Percentiles rank a stretch among this genome's conserved stretches.
phyloP scores from a whole-genome alignment of 2,113 vertebrate genomes.

The Cnemophilus loriae region DNA sequence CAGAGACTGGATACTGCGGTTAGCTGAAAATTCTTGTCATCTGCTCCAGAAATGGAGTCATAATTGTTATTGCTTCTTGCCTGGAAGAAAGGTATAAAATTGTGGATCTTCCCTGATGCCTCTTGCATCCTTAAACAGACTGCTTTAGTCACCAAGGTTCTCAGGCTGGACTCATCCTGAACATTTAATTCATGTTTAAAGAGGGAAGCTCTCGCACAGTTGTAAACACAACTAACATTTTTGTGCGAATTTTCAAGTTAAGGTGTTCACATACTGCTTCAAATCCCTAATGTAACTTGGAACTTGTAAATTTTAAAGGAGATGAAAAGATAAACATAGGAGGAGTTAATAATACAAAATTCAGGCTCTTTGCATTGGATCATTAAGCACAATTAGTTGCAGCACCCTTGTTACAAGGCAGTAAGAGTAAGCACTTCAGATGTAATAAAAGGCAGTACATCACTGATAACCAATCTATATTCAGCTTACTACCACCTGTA shows the following conservation, averaged over 20 bases:
- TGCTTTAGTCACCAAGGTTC: background rate
- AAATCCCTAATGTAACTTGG: background rate
- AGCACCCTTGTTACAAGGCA: slow-evolving; percentile 10
- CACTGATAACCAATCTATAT: slow-evolving; percentile 51
- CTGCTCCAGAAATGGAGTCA: background rate
- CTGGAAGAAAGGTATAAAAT: background rate
- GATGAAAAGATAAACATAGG: background rate
- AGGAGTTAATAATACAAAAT: background rate
- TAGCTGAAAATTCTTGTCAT: background rate
- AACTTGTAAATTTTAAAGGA: background rate
- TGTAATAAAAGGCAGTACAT: slow-evolving; percentile 14
- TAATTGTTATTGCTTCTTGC: background rate
- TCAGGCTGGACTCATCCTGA: background rate
- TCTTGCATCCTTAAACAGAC: background rate
- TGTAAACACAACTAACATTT: background rate
- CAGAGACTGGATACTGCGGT: background rate
- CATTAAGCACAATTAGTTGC: slow-evolving; percentile 50
- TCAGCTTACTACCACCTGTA: slow-evolving; percentile 61
- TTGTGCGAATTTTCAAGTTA: background rate
- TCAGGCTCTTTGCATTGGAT: background rate
- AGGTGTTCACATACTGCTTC: background rate
- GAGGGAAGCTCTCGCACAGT: background rate
- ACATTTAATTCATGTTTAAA: background rate
- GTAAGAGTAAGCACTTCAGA: slow-evolving; percentile 22
- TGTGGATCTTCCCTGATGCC: background rate